Percentiles rank a stretch among this genome's conserved stretches.
Conservation (phyloP, 2,888 invertebrate species). For the Meteorus cinctellus region DNA sequence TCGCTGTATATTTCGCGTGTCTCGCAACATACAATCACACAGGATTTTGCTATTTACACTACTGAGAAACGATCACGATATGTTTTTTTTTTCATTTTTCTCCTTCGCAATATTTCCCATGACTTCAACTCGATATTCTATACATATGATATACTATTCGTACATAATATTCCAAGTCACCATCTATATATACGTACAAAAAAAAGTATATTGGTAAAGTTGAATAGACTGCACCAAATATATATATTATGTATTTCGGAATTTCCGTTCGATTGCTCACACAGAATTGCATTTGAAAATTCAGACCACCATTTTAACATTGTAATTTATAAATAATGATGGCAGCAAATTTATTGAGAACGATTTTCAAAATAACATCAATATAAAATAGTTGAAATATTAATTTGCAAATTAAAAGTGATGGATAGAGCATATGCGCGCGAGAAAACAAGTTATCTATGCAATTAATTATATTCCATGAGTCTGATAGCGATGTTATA, state of each 20-base stretch:
- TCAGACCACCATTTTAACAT: not conserved
- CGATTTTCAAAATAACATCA: too few relatives aligned
- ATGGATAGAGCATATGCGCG: not conserved
- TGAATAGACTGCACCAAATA: not conserved
- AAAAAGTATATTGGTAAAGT: not conserved
- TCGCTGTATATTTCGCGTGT: too few relatives aligned
- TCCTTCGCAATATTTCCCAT: not conserved
- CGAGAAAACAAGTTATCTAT: not conserved
- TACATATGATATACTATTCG: not conserved
- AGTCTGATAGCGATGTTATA: constrained; percentile 55
- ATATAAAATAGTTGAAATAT: too few relatives aligned
- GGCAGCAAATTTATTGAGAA: too few relatives aligned
- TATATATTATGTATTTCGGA: not conserved
- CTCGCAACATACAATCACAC: not conserved
- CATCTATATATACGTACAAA: not conserved
- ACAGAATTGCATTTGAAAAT: not conserved
- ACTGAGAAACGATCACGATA: not conserved
- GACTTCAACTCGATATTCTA: not conserved
- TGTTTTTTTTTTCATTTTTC: not conserved
- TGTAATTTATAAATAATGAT: too few relatives aligned
- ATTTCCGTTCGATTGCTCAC: not conserved
- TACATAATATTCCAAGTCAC: not conserved
- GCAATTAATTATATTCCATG: constrained; percentile 39
- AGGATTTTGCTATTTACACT: not conserved
- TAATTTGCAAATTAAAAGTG: not conserved